Evolutionary conservation across 2,888 invertebrate species (phyloP), one percentile per base, ranked within the genome.

Genomic region (Callinectes sapidus): DNA sequence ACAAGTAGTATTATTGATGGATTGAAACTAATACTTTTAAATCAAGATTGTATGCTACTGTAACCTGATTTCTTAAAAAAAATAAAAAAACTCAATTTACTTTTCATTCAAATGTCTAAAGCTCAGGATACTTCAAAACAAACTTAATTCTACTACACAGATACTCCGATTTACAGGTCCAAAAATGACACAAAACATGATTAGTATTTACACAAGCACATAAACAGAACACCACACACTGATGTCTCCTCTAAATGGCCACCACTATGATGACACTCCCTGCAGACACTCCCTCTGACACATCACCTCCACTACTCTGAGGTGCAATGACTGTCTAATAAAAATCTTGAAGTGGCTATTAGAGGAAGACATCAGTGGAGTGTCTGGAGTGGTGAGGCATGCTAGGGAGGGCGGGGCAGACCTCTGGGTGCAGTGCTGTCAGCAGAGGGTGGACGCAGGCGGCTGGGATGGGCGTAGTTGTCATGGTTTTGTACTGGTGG

Each of bases 381-480:
- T 81, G 81, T 35, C 35, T 81, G 35, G 81, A 32, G 35, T 88
- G 61, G n/a, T 35, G 14, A 28, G 28, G 66, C 87, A 42, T 71
- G 89, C 89, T 71, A 77, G 71, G 35, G 87, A 28, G 87, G 16
- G 87, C 2, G 13, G 35, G 54, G 54, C 94, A 92, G 91, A 94
- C 94, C 94, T 94, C 94, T 91, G 28, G 90, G 93, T 61, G 93
- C 93, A 54, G 91, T 48, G 92, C 93, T 94, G 93, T 94, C 94
- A 39, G 94, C 71, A 71, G 94, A 93, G 71, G 94, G 93, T 28
- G 94, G 90, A 18, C 93, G 90, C 18, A 93, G 93, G 23, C 92
- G 92, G 86, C 66, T 93, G 85, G 93, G 90, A 28, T 92, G 93
- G 35, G 92, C 92, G 87, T 94, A 94, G 89, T 90, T 89, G 93